Evolutionary conservation across 2,888 invertebrate genomes (phyloP), one percentile per base, ranked within the genome.

Genomic region (Calliopum simillimum): DNA sequence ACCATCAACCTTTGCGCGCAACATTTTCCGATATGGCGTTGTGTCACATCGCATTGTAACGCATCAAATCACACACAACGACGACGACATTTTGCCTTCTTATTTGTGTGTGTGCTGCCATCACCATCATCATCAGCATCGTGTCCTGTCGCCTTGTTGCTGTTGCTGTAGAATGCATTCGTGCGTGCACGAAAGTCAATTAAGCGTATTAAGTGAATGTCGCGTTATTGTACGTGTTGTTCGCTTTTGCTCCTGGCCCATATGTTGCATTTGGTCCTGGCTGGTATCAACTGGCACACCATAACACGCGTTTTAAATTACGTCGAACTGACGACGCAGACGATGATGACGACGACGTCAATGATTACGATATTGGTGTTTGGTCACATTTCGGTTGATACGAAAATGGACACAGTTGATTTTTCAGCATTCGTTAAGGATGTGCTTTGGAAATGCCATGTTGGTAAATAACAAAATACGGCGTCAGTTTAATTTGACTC

Each of bases 111-210:
- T n/a, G n/a, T n/a, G n/a, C n/a, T n/a, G n/a, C n/a, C n/a, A n/a
- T n/a, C n/a, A n/a, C n/a, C n/a, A n/a, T n/a, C n/a, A n/a, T n/a
- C n/a, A n/a, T 33, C 25, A 5, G 41, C n/a, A 43, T 47, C 68
- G 49, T 55, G 43, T 61, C 47, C 25, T 43, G 47, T 33, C 19
- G 68, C 12, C 62, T 55, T 68, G 64, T 73, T 73, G 75, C 77
- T 79, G n/a, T 76, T 78, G 77, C 77, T 74, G 78, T 75, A 76
- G 77, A 77, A 80, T 69, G 76, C 80, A 80, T 74, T 80, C 80
- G 80, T 80, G 80, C 80, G 80, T 80, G 77, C 81, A 81, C 79
- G 80, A 80, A 82, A 81, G 81, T 81, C 82, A 81, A 81, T 81
- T 81, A 81, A 82, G 82, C 81, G 81, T 81, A 81, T 81, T 82